phyloP scores from a whole-genome alignment of 2,113 vertebrate genomes.

The Pao palembangensis region DNA sequence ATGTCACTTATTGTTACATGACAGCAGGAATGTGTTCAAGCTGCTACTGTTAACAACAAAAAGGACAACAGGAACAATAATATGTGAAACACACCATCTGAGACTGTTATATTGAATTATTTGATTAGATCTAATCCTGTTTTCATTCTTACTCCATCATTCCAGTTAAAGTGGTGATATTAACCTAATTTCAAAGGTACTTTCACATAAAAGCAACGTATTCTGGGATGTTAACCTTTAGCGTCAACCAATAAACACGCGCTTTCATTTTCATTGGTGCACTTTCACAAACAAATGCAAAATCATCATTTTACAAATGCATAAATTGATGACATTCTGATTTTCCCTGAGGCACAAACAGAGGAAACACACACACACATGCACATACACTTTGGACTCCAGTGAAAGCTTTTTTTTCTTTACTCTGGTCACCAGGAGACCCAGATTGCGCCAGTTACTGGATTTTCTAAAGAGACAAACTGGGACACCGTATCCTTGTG shows the following conservation, averaged over 20 bases:
- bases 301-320: conserved; percentile 30
- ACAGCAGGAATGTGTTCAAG: neutral
- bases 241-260: no score
- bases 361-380: conserved; percentile 12
- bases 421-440: conserved; percentile 45
- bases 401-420: conserved; percentile 48
- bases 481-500: conserved; percentile 35
- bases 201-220: no score
- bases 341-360: conserved; percentile 13
- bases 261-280: no score
- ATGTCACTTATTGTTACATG: conserved; percentile 35
- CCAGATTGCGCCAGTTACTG: conserved; percentile 54
- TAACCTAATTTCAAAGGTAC: no score
- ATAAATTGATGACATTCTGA: conserved; percentile 32
- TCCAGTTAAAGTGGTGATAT: no score
- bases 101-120: no score
- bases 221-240: no score
- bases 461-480: conserved; percentile 46
- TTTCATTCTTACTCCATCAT: no score
- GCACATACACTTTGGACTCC: conserved; percentile 32
- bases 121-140: no score
- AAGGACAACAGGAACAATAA: neutral
- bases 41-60: neutral
- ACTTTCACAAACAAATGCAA: conserved; percentile 24
- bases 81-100: neutral